phyloP scores from a whole-genome alignment of 35 echinoderm and acorn worm genomes.

The Apostichopus parvimensis region DNA sequence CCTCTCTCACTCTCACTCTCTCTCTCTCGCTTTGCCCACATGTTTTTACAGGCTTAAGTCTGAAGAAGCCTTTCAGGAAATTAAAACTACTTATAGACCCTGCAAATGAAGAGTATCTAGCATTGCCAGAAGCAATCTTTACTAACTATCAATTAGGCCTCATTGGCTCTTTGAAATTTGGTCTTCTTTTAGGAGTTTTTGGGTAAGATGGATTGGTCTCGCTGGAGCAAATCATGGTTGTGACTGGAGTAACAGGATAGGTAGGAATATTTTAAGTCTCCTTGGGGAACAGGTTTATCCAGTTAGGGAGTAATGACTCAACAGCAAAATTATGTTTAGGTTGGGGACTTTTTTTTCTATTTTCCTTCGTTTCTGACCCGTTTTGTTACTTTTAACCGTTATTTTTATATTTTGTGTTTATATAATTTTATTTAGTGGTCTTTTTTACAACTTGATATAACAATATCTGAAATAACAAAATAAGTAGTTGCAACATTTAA shows the following conservation, averaged over 20 bases:
- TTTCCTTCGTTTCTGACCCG: neutral
- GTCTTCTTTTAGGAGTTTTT: constrained; percentile 18
- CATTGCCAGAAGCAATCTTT: constrained; percentile 51
- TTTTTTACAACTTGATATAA: neutral
- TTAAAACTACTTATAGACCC: constrained; percentile 54
- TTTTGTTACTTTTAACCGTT: neutral
- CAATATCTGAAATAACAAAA: neutral
- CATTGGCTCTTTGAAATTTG: constrained; percentile 39
- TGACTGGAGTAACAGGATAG: constrained; percentile 42
- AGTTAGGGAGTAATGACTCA: constrained; percentile 49
- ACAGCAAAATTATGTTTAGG: constrained; percentile 42
- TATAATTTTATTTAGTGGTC: neutral
- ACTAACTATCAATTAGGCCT: constrained; percentile 62
- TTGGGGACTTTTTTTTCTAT: constrained; percentile 30
- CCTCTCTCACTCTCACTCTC: neutral
- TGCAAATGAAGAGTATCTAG: constrained; percentile 22
- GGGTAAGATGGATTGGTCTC: constrained; percentile 55
- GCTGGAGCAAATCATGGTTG: constrained; percentile 34
- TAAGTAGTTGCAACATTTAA: neutral
- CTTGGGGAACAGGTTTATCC: constrained; percentile 44
- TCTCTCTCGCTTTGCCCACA: neutral
- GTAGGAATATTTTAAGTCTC: constrained; percentile 55
- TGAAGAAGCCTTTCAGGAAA: constrained; percentile 56
- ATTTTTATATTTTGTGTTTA: neutral
- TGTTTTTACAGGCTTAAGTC: constrained; percentile 60